phyloP scores from a whole-genome alignment of 1,140 invertebrate species.

The Drosophila nigromelanica region DNA sequence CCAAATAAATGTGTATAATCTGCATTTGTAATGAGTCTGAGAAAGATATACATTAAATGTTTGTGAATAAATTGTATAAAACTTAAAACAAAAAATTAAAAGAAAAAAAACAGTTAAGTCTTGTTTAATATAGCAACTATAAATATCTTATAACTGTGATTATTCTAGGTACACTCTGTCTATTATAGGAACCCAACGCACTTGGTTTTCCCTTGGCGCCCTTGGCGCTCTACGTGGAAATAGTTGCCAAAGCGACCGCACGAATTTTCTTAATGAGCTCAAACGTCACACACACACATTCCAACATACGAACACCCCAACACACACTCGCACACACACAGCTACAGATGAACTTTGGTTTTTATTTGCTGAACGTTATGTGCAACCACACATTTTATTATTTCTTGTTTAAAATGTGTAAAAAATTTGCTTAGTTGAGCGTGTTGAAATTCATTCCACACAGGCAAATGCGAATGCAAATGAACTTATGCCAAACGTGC shows the following conservation, averaged over 20 bases:
- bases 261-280: slow-evolving; percentile 72
- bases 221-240: slow-evolving; percentile 35
- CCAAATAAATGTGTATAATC: too few relatives aligned
- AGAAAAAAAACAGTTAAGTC: too few relatives aligned
- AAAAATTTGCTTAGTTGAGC: slow-evolving; percentile 51
- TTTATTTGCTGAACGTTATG: slow-evolving; percentile 46
- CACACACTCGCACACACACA: neutral
- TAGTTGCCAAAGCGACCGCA: slow-evolving; percentile 73
- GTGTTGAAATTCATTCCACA: slow-evolving; percentile 32
- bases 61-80: neutral
- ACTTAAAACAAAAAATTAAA: neutral
- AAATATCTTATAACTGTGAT: too few relatives aligned
- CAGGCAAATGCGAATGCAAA: slow-evolving; percentile 39
- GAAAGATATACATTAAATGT: too few relatives aligned
- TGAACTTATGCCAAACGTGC: slow-evolving; percentile 25
- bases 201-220: neutral
- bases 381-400: slow-evolving; percentile 35
- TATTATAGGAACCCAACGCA: neutral
- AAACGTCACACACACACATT: slow-evolving; percentile 53
- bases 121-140: too few relatives aligned
- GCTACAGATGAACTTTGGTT: slow-evolving; percentile 43
- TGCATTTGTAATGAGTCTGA: too few relatives aligned
- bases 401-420: slow-evolving; percentile 54
- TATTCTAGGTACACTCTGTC: too few relatives aligned
- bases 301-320: neutral